Base-by-base conservation (phyloP, 1,140 invertebrate species). In the Ceratina calcarata region DNA sequence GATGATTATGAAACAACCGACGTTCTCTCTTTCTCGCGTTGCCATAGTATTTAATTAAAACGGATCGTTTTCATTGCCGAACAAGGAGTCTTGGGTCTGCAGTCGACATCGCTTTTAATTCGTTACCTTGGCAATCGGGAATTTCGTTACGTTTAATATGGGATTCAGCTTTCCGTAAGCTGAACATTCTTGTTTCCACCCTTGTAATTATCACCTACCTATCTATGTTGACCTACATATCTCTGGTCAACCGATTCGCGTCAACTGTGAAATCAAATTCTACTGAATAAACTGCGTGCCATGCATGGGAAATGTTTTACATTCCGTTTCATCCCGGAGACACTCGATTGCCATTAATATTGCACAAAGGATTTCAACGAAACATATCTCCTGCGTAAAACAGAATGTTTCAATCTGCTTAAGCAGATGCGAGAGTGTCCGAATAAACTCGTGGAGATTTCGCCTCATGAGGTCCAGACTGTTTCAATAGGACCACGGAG, bases 31-130 rank as follows among this genome's bases (percentile, higher is more conserved):
- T 37, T n/a, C 13, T 2, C 22, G 18, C 22, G 13, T 22, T 3
- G 13, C 13, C 22, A 18, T 57, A 3, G 16, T 57, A 27, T 64
- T 45, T 61, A 70, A 78, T 55, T 78, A 55, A 64, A 78, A 64
- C 49, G 2, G 76, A 71, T 72, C 60, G 49, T 37, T 70, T 62
- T 27, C 55, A 45, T 4, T 12, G 24, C 7, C 8, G 18, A 49
- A 24, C 15, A 15, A 53, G 18, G 24, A 8, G 2, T 45, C 24
- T 22, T 32, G 27, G 4, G 4, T 51, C 58, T 72, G 49, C 27
- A 64, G 12, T 13, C 27, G 18, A 71, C 49, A 58, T 71, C 62
- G 18, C 57, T 37, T 55, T 78, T 24, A 37, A 61, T 61, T 27
- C 27, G 67, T 53, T 32, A 24, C 12, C 4, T 57, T 45, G 16